Conservation (phyloP, 2,888 invertebrate species). For the Aproaerema taeniolella region DNA sequence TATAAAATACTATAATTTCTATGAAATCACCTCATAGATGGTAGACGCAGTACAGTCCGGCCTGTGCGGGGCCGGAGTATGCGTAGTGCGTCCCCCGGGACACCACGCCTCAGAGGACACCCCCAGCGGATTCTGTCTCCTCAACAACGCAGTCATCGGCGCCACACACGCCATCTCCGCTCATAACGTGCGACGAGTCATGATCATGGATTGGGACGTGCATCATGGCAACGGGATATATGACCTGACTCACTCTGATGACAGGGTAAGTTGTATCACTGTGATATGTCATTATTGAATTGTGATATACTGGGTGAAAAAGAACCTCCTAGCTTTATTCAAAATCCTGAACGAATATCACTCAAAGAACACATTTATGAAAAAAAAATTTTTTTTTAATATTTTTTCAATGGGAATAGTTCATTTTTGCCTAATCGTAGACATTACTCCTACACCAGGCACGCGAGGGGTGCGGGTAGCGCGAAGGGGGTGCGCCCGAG, state of each 20-base stretch:
- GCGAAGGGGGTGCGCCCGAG: too few relatives aligned
- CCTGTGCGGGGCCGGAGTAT: constrained; percentile 83
- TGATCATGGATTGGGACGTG: constrained; percentile 96
- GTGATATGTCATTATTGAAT: too few relatives aligned
- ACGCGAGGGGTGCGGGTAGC: too few relatives aligned
- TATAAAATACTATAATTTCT: too few relatives aligned
- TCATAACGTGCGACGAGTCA: constrained; percentile 76
- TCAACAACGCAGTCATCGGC: constrained; percentile 91
- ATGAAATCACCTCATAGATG: constrained; percentile 49
- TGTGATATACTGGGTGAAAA: too few relatives aligned
- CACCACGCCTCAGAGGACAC: constrained; percentile 89
- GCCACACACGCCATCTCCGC: constrained; percentile 83
- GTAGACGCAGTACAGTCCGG: constrained; percentile 84
- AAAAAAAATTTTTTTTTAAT: too few relatives aligned
- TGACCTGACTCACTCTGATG: constrained; percentile 83
- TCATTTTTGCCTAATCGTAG: too few relatives aligned
- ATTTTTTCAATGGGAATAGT: too few relatives aligned
- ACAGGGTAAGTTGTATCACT: constrained; percentile 44
- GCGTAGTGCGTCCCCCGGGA: constrained; percentile 92
- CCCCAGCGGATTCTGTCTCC: constrained; percentile 93
- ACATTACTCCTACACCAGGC: too few relatives aligned
- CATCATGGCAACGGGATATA: constrained; percentile 98
- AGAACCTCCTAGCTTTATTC: too few relatives aligned
- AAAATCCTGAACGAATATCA: too few relatives aligned
- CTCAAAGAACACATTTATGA: too few relatives aligned